A percentile compares a stretch with the other conserved stretches of the same genome.
These are phyloP conservation scores for Anniella stebbinsi DNA, from an alignment of 2,797 vertebrate species.

Conservation along the genomic window DNA sequence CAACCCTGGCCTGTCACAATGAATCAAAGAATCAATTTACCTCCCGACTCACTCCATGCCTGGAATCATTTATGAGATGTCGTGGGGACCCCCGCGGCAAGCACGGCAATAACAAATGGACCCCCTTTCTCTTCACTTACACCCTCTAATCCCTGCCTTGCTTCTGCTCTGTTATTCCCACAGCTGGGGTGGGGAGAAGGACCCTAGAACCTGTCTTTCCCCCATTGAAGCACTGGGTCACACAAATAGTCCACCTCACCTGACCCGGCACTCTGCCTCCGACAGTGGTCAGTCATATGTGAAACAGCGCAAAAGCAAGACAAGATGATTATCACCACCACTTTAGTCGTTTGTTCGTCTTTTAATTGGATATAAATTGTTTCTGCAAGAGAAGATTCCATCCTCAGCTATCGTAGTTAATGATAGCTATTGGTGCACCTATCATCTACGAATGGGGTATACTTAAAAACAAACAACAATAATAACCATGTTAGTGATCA, in stretches of 20 bases:
- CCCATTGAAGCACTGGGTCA: not conserved
- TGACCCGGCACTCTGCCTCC: not conserved
- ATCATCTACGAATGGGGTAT: not conserved
- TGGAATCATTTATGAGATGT: conserved; percentile 47
- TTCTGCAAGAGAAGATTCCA: not conserved
- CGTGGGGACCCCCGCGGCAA: conserved; percentile 17
- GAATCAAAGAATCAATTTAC: conserved; percentile 52
- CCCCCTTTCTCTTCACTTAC: conserved; percentile 6
- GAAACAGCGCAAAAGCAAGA: not conserved
- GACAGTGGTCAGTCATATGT: not conserved
- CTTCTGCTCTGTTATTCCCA: not conserved
- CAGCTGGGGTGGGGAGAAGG: not conserved
- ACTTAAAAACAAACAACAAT: not conserved
- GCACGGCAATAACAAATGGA: conserved; percentile 2
- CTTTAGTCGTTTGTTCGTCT: not conserved
- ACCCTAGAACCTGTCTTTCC: not conserved
- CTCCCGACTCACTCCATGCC: conserved; percentile 24
- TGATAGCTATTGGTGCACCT: not conserved
- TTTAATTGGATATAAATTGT: not conserved
- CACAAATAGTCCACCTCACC: not conserved
- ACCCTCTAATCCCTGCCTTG: conserved; percentile 13
- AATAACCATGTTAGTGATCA: not conserved
- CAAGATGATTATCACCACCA: not conserved
- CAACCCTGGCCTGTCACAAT: conserved; percentile 42
- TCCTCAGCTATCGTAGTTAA: not conserved